Evolutionary conservation across 2,888 invertebrate species (phyloP).

Genomic region (Pteria penguin): DNA sequence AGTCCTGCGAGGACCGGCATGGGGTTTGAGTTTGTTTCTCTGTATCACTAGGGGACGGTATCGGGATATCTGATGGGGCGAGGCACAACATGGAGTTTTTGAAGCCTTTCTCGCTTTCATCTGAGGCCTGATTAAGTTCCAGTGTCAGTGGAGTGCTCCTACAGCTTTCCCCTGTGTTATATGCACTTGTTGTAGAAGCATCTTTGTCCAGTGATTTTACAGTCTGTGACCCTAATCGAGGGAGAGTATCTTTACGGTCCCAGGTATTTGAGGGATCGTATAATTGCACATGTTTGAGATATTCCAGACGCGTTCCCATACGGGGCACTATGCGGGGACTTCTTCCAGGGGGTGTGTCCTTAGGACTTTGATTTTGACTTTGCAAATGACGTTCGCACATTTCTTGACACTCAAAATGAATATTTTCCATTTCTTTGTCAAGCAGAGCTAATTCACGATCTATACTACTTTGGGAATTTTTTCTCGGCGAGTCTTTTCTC

Average conservation of each 20-base stretch:
- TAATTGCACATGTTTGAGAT: conserved; percentile 69
- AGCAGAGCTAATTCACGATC: conserved; percentile 83
- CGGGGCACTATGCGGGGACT: conserved; percentile 76
- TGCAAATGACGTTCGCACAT: conserved; percentile 78
- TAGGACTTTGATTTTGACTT: conserved; percentile 51
- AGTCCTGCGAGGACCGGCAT: conserved; percentile 60
- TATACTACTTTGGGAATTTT: conserved; percentile 77
- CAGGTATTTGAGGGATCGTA: conserved; percentile 60
- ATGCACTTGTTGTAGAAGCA: conserved; percentile 83
- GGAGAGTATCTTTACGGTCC: conserved; percentile 57
- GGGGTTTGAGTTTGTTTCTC: conserved; percentile 78
- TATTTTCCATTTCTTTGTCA: conserved; percentile 84
- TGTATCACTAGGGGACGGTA: conserved; percentile 72
- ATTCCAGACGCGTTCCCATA: conserved; percentile 78
- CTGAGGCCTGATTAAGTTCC: conserved; percentile 73
- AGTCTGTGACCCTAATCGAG: conserved; percentile 49
- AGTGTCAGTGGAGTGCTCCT: conserved; percentile 82
- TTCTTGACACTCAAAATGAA: conserved; percentile 82
- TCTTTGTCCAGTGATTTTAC: conserved; percentile 23
- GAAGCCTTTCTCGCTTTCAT: conserved; percentile 70
- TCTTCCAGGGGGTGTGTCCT: conserved; percentile 79
- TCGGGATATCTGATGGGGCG: conserved; percentile 57
- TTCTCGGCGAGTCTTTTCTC: conserved; percentile 56
- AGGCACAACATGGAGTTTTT: conserved; percentile 76
- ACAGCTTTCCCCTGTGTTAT: conserved; percentile 88